These are phyloP conservation scores for Epinotia ramella DNA, from an alignment of 2,888 invertebrate species.

Conservation along the genomic window DNA sequence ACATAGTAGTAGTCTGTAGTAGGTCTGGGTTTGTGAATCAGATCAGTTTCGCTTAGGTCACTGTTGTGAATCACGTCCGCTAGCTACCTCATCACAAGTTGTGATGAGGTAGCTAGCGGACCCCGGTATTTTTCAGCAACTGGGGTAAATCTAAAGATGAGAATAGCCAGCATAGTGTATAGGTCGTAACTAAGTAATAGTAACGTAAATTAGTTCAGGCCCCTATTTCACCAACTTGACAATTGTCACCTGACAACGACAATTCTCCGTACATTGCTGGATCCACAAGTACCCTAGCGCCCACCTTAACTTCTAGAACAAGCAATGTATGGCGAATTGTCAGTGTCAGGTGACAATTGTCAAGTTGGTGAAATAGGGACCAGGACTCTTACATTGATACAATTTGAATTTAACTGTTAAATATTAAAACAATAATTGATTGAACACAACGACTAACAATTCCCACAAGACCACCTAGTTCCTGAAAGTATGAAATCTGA, in stretches of 20 bases:
- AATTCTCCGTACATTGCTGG: too few relatives aligned
- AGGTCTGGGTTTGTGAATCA: neutral
- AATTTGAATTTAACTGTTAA: constrained; percentile 51
- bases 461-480: neutral
- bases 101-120: neutral
- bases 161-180: neutral
- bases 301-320: too few relatives aligned
- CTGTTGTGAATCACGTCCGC: too few relatives aligned
- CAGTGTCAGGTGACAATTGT: too few relatives aligned
- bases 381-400: neutral
- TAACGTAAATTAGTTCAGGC: neutral
- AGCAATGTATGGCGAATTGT: too few relatives aligned
- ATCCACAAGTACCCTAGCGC: too few relatives aligned
- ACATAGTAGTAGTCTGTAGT: too few relatives aligned
- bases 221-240: too few relatives aligned
- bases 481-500: neutral
- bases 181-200: too few relatives aligned
- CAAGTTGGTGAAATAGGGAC: too few relatives aligned
- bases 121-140: neutral
- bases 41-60: neutral
- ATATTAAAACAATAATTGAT: constrained; percentile 5
- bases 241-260: too few relatives aligned
- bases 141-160: neutral
- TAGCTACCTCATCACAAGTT: too few relatives aligned
- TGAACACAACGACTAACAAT: constrained; percentile 1